phyloP scores from a whole-genome alignment of 1,140 invertebrate genomes.

The Protaetia brevitarsis region DNA sequence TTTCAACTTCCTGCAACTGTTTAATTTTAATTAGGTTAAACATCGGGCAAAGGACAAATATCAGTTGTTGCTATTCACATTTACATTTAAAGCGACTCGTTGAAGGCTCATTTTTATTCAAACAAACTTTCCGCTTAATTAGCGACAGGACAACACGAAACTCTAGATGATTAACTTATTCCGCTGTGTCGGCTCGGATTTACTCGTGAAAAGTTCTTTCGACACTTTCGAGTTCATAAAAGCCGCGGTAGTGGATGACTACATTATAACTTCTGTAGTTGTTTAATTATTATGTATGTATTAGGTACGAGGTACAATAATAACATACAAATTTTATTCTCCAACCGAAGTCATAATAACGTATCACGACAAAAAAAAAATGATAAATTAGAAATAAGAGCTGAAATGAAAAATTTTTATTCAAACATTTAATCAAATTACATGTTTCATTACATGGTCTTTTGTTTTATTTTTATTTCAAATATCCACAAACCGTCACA shows the following conservation, averaged over 20 bases:
- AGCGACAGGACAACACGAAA: neutral
- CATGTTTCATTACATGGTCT: too few relatives aligned
- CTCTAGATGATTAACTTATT: neutral
- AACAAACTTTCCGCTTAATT: neutral
- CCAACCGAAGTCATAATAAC: too few relatives aligned
- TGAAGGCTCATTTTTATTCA: neutral
- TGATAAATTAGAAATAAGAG: too few relatives aligned
- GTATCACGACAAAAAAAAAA: too few relatives aligned
- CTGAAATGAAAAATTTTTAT: too few relatives aligned
- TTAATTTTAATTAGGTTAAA: conserved; percentile 14
- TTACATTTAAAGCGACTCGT: neutral
- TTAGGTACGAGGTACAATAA: too few relatives aligned
- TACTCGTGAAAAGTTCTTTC: neutral
- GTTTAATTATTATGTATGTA: too few relatives aligned
- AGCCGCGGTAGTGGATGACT: neutral
- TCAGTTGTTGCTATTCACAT: neutral
- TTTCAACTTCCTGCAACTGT: neutral
- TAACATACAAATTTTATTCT: too few relatives aligned
- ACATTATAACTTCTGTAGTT: neutral
- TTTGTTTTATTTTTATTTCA: too few relatives aligned
- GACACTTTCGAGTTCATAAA: neutral
- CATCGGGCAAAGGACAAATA: neutral
- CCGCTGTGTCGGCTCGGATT: neutral
- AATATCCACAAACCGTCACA: too few relatives aligned
- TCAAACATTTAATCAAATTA: too few relatives aligned